phyloP scores from a whole-genome alignment of 2,113 vertebrate genomes.

The Phodopus roborovskii region DNA sequence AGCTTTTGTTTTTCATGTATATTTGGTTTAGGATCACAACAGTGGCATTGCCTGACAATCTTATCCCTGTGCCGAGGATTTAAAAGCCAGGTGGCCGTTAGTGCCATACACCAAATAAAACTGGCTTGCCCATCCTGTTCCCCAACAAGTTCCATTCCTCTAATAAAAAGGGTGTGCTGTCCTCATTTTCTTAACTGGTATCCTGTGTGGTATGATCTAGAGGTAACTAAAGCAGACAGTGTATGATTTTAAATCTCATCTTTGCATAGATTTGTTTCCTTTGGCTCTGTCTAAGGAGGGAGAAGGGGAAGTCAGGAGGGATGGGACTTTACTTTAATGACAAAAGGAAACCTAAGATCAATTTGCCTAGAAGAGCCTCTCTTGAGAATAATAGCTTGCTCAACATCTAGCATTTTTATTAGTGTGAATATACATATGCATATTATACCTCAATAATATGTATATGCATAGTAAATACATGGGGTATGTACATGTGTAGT shows the following conservation, averaged over 20 bases:
- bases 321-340: not conserved
- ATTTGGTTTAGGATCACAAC: conserved; percentile 18
- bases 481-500: too few relatives aligned
- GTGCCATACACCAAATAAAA: conserved; percentile 25
- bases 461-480: too few relatives aligned
- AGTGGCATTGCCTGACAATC: not conserved
- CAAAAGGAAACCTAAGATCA: conserved; percentile 8
- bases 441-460: not conserved
- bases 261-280: conserved; percentile 19
- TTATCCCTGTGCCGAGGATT: not conserved
- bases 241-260: conserved; percentile 39
- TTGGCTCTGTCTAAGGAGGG: not conserved
- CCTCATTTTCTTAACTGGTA: conserved; percentile 20
- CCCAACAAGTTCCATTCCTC: not conserved
- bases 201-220: conserved; percentile 2
- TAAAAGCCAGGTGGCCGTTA: not conserved
- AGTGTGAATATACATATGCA: not conserved
- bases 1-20: not conserved
- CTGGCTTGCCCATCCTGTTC: not conserved
- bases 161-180: not conserved
- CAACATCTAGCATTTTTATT: not conserved
- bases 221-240: conserved; percentile 39
- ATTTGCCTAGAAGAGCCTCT: conserved; percentile 34
- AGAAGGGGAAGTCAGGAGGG: not conserved
- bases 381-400: not conserved